phyloP scores from a whole-genome alignment of 2,113 vertebrate genomes.

The Cyanoramphus novaezelandiae region DNA sequence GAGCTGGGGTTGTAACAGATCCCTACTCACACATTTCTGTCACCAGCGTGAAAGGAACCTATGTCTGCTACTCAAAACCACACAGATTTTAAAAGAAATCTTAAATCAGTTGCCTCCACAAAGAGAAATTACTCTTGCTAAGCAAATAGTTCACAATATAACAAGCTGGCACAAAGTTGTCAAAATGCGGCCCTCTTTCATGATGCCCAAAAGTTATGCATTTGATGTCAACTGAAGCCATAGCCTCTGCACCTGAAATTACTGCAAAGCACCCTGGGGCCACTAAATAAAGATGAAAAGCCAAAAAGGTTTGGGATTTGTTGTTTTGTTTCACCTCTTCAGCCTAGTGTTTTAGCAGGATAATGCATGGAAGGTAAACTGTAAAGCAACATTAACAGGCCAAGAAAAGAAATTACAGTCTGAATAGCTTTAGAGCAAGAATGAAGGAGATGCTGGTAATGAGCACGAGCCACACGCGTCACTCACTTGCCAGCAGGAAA shows the following conservation, averaged over 20 bases:
- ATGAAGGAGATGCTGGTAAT: constrained; percentile 29
- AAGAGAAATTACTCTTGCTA: constrained; percentile 61
- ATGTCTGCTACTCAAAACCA: constrained; percentile 76
- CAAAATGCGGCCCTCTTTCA: constrained; percentile 44
- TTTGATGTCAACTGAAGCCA: constrained; percentile 48
- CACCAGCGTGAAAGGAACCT: constrained; percentile 72
- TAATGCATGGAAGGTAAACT: constrained; percentile 57
- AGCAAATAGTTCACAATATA: constrained; percentile 56
- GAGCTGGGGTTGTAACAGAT: constrained; percentile 34
- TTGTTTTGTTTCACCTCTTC: constrained; percentile 31
- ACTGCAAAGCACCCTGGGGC: constrained; percentile 63
- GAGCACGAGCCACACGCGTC: not conserved
- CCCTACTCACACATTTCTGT: constrained; percentile 57
- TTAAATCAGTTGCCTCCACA: constrained; percentile 79
- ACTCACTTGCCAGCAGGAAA: not conserved
- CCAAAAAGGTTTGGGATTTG: not conserved
- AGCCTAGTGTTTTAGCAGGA: constrained; percentile 58
- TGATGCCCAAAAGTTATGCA: constrained; percentile 7
- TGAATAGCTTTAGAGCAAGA: constrained; percentile 32
- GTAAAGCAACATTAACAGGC: constrained; percentile 33
- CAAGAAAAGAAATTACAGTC: constrained; percentile 34
- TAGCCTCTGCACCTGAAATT: constrained; percentile 42
- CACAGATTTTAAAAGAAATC: constrained; percentile 66
- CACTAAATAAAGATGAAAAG: constrained; percentile 46
- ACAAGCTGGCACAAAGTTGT: constrained; percentile 65